Base-by-base conservation (phyloP, 1,140 invertebrate genomes). In the Lepidostoma basale region DNA sequence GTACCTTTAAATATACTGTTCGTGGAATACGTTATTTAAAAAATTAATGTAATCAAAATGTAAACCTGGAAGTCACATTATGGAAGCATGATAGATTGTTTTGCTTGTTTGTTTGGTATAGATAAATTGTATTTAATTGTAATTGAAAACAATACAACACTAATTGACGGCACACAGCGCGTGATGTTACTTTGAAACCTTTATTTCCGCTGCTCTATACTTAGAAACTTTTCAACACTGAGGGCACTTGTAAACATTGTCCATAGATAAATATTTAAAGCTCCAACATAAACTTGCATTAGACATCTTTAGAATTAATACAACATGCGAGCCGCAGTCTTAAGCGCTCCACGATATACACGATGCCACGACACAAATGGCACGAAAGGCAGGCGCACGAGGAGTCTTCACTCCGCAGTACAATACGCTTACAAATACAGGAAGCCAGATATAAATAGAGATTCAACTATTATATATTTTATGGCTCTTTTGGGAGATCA, bases 221-320 rank as follows among this genome's bases (percentile, higher is more conserved):
- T 22, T 20, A 39, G 9, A 12, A 18, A 25, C 26, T 40, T 60
- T 60, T 40, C 39, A 6, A 40, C 36, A 60, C 3, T 60, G 23
- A 54, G 40, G 56, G 33, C 56, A 42, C 36, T 40, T 40, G 18
- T 49, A 56, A 30, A 33, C 16, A 33, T 56, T 33, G 6, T 30
- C 5, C 5, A 30, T 30, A 33, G 28, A 56, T 60, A 60, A 42
- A 60, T 25, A 40, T 60, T 60, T 60, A 40, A 60, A 60, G 56
- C 56, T 60, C 18, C 52, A 59, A 59, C 54, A 9, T 59, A 59
- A 59, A 59, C 56, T 60, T 40, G 56, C 56, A 42, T 40, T 39
- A 60, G 36, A 60, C 40, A 60, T 60, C n/a, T 60, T 40, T 2
- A 18, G 18, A 54, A 26, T n/a, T 30, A 9, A 56, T 14, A 56